phyloP scores from a whole-genome alignment of 2,888 invertebrate genomes.

The Bimastos eiseni region DNA sequence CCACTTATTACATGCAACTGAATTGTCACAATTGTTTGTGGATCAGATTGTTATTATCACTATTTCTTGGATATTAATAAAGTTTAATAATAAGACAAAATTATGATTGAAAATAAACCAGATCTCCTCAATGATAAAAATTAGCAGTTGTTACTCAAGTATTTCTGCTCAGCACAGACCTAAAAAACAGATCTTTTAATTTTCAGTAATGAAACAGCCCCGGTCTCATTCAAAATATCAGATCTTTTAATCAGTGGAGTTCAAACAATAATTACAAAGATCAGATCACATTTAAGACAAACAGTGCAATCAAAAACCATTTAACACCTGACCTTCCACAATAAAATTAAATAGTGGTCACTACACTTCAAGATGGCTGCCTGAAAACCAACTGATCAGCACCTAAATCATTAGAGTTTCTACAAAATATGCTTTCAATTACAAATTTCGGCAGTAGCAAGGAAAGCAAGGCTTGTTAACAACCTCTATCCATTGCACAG shows the following conservation, averaged over 20 bases:
- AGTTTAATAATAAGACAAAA: not conserved
- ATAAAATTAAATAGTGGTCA: not conserved
- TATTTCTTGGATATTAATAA: not conserved
- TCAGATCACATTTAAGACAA: not conserved
- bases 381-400: not conserved
- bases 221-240: not conserved
- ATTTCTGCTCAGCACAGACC: not conserved
- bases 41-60: not conserved
- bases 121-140: too few species aligned
- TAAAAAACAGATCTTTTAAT: not conserved
- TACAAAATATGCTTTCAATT: not conserved
- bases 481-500: not conserved
- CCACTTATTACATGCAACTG: not conserved
- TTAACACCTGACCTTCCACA: not conserved
- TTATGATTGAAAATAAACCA: not conserved
- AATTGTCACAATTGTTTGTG: not conserved
- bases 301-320: not conserved
- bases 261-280: too few species aligned
- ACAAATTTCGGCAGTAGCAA: too few species aligned
- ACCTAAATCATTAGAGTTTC: not conserved
- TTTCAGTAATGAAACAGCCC: not conserved
- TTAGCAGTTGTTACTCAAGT: not conserved
- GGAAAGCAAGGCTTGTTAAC: too few species aligned
- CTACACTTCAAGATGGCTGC: not conserved
- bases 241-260: not conserved